These are phyloP conservation scores for Ceratitis capitata DNA, from an alignment of 1,140 invertebrate species.

Conservation along the genomic window DNA sequence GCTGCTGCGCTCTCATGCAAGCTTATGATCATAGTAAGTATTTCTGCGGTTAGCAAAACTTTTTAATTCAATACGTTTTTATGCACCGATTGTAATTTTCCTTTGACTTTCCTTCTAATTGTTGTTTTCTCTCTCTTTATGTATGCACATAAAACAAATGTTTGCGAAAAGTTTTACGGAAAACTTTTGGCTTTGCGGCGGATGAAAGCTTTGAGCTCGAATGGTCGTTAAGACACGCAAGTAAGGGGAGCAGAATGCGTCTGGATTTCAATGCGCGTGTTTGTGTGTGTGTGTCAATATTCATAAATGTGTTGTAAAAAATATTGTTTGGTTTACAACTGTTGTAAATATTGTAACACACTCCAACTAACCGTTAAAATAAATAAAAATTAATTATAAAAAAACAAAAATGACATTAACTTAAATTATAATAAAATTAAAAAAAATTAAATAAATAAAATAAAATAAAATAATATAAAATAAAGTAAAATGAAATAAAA, in stretches of 20 bases:
- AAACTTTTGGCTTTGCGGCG: conserved; percentile 21
- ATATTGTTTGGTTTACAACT: neutral
- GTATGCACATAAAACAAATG: neutral
- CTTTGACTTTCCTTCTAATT: conserved; percentile 19
- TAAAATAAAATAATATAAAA: too few species aligned
- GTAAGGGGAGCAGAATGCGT: neutral
- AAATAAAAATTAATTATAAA: neutral
- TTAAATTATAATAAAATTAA: neutral
- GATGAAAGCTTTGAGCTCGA: neutral
- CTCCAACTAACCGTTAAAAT: neutral
- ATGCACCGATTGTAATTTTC: conserved; percentile 27
- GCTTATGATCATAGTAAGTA: neutral
- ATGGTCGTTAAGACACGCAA: neutral
- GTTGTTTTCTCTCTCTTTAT: neutral
- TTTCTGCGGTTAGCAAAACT: conserved; percentile 23
- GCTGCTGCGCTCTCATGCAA: neutral
- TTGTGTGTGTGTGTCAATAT: neutral
- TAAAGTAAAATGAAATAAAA: too few species aligned
- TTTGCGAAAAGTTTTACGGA: conserved; percentile 20
- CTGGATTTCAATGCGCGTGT: neutral
- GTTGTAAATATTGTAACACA: neutral
- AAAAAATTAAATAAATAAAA: neutral
- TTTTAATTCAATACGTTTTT: conserved; percentile 40
- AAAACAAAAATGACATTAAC: neutral
- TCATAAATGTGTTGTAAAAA: neutral